Percentiles rank a stretch among this genome's conserved stretches.
Conservation (phyloP, 1,140 invertebrate genomes). For the Nasonia giraulti region DNA sequence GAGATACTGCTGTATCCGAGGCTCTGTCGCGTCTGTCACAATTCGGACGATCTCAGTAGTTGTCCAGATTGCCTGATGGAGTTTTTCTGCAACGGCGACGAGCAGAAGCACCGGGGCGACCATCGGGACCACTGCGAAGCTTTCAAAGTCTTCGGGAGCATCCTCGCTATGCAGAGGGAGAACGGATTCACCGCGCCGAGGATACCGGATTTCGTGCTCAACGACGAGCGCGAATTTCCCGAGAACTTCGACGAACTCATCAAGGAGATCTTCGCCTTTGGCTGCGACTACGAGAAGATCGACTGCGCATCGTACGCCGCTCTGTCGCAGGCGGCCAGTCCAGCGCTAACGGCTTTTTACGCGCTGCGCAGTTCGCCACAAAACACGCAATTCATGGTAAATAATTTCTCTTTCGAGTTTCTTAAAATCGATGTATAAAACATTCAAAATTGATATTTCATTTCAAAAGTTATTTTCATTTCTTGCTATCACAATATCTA, state of each 20-base stretch:
- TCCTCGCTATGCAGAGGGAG: slow-evolving; percentile 64
- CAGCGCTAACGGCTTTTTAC: slow-evolving; percentile 79
- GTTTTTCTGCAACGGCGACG: slow-evolving; percentile 57
- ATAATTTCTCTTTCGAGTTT: background rate
- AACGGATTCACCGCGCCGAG: slow-evolving; percentile 76
- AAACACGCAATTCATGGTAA: background rate
- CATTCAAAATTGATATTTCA: too few species aligned
- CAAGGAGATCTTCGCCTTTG: slow-evolving; percentile 72
- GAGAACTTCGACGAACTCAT: slow-evolving; percentile 74
- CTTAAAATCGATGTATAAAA: too few species aligned
- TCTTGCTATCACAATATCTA: too few species aligned
- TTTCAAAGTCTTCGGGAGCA: slow-evolving; percentile 64
- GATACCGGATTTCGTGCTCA: slow-evolving; percentile 73
- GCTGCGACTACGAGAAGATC: slow-evolving; percentile 71
- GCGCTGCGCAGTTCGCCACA: slow-evolving; percentile 56
- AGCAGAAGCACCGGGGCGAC: slow-evolving; percentile 54
- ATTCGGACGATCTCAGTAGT: slow-evolving; percentile 73
- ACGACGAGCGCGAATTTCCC: slow-evolving; percentile 62
- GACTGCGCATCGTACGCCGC: slow-evolving; percentile 78
- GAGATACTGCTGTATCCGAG: slow-evolving; percentile 81
- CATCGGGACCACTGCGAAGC: slow-evolving; percentile 68
- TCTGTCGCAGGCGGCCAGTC: slow-evolving; percentile 79
- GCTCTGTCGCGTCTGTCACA: slow-evolving; percentile 74
- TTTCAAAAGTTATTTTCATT: too few species aligned
- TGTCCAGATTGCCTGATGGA: slow-evolving; percentile 78